Evolutionary conservation across 2,113 vertebrate species (phyloP).

Genomic region (Zapus hudsonius): DNA sequence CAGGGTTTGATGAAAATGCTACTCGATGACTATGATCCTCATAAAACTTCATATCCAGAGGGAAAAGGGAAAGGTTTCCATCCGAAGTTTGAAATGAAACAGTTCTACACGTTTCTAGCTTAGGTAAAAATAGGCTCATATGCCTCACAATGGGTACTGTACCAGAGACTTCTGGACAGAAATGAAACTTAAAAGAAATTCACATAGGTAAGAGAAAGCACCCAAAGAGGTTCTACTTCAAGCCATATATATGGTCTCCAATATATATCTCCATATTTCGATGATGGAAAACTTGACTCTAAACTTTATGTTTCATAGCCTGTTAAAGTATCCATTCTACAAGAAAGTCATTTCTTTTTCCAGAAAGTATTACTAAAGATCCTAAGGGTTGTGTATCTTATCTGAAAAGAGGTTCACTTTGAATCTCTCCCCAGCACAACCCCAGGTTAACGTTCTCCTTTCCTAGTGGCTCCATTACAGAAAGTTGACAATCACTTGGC

Average conservation of each 20-base stretch:
- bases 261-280: conserved; percentile 30
- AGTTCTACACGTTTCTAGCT: background rate
- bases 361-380: conserved; percentile 45
- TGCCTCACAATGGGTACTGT: background rate
- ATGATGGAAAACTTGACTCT: conserved; percentile 42
- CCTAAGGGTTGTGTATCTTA: conserved; percentile 31
- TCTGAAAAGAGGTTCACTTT: conserved; percentile 65
- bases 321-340: conserved; percentile 27
- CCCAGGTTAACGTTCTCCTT: background rate
- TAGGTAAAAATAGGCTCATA: background rate
- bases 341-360: background rate
- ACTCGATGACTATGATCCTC: background rate
- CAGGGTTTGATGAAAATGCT: conserved; percentile 21
- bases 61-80: conserved; percentile 41
- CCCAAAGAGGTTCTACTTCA: background rate
- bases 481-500: background rate
- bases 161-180: background rate
- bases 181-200: conserved; percentile 52
- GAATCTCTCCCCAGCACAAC: background rate
- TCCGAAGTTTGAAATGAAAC: conserved; percentile 20
- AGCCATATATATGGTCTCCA: background rate
- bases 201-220: background rate
- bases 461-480: background rate
- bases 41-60: conserved; percentile 27
- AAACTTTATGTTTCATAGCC: conserved; percentile 15